Evolutionary conservation across 2,113 vertebrate species (phyloP).

Genomic region (Leptobrachium ailaonicum): DNA sequence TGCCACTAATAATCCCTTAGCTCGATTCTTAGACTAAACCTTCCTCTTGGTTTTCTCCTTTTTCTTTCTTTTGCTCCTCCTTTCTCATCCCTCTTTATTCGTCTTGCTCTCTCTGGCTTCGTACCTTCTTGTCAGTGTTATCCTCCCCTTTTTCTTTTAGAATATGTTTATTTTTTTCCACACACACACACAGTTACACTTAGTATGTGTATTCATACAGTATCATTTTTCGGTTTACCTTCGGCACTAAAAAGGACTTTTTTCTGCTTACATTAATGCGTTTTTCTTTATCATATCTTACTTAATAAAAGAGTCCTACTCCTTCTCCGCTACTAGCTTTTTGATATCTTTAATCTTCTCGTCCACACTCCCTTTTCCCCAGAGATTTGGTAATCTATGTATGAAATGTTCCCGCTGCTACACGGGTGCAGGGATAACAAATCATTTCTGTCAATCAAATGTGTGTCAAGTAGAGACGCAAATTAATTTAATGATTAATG

Average conservation of each 20-base stretch:
- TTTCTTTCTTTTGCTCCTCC: conserved; percentile 38
- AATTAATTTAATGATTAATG: conserved; percentile 5
- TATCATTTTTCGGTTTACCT: not conserved
- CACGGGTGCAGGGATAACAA: not conserved
- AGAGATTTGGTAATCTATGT: not conserved
- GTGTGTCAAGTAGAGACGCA: not conserved
- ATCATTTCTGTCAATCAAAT: conserved; percentile 4
- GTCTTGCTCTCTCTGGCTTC: not conserved
- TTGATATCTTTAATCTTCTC: not conserved
- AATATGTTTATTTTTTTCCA: conserved; percentile 19
- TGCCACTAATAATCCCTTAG: conserved; percentile 10
- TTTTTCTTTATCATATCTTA: not conserved
- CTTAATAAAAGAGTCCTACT: not conserved
- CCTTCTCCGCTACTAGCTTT: not conserved
- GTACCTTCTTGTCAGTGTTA: conserved; percentile 10
- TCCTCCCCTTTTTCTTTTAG: conserved; percentile 16
- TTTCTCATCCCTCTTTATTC: conserved; percentile 27
- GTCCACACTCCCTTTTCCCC: not conserved
- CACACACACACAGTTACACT: not conserved
- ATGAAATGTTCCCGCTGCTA: not conserved
- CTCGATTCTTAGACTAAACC: conserved; percentile 3
- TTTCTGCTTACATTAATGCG: not conserved
- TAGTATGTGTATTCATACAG: conserved; percentile 17
- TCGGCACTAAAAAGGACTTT: not conserved
- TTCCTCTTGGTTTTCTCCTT: conserved; percentile 23